These are phyloP conservation scores for Cyprichromis sp. DNA, from an alignment of 2,113 vertebrate species.

Conservation along the genomic window DNA sequence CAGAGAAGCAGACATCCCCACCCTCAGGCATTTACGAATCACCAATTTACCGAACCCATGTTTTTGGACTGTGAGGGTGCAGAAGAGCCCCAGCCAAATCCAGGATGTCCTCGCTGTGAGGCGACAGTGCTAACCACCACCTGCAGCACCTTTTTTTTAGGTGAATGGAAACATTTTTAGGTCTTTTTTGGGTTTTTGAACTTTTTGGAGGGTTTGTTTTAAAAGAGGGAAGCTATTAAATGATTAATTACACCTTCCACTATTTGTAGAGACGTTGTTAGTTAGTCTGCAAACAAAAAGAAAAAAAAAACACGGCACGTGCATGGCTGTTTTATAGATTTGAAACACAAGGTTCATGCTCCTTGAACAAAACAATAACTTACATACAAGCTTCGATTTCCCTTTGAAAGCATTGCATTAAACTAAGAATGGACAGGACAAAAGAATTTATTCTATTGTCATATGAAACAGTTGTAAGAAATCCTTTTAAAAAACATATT, in stretches of 20 bases:
- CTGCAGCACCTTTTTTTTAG: not conserved
- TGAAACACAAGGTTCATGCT: not conserved
- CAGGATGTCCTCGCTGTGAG: not conserved
- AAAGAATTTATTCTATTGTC: not conserved
- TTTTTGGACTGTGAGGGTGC: not conserved
- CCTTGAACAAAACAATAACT: not conserved
- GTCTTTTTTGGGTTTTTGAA: not conserved
- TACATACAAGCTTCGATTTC: not conserved
- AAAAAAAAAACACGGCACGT: not conserved
- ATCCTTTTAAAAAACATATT: not conserved
- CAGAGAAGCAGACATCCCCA: not conserved
- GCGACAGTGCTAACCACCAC: not conserved
- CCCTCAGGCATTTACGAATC: not conserved
- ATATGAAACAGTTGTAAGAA: not conserved
- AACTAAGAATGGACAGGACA: not conserved
- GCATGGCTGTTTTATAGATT: not conserved
- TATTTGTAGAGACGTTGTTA: not conserved
- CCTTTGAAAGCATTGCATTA: not conserved
- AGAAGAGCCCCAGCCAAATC: not conserved
- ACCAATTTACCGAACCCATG: not conserved
- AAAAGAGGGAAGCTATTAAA: not conserved
- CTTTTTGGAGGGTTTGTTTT: not conserved
- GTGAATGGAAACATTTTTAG: not conserved
- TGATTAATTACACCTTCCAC: not conserved
- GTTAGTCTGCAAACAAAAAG: not conserved